Evolutionary conservation across 2,797 vertebrate species (phyloP).

Genomic region (Chrosomus eos): DNA sequence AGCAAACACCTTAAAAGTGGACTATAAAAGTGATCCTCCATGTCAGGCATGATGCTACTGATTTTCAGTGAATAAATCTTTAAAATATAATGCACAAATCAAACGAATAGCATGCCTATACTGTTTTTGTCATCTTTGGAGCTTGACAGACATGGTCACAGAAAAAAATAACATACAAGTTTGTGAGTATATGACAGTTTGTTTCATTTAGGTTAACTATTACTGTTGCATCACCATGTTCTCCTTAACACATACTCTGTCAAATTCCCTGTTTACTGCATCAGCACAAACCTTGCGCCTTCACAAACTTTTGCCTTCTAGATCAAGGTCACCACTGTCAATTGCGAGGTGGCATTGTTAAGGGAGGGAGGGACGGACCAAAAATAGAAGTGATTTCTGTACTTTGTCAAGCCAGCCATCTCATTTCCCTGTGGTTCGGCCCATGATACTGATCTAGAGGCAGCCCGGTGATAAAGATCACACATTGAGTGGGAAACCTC

Average conservation of each 20-base stretch:
- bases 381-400: conserved; percentile 75
- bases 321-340: conserved; percentile 78
- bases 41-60: not conserved
- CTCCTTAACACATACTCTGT: conserved; percentile 14
- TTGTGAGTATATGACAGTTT: not conserved
- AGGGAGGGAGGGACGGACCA: conserved; percentile 65
- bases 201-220: not conserved
- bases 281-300: conserved; percentile 49
- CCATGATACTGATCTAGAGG: conserved; percentile 80
- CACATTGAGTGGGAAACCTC: conserved; percentile 78
- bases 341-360: conserved; percentile 74
- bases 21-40: not conserved
- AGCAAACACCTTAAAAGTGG: not conserved
- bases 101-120: not conserved
- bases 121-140: not conserved
- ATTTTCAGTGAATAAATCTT: not conserved
- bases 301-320: conserved; percentile 48
- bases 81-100: not conserved
- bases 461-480: conserved; percentile 81
- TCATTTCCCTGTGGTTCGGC: conserved; percentile 76
- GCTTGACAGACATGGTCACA: not conserved
- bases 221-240: conserved; percentile 6
- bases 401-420: conserved; percentile 78
- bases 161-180: not conserved
- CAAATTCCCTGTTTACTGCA: conserved; percentile 39